A percentile compares a stretch with the other conserved stretches of the same genome.
phyloP scores from a whole-genome alignment of 2,113 vertebrate species.

The Lophotis ruficrista region DNA sequence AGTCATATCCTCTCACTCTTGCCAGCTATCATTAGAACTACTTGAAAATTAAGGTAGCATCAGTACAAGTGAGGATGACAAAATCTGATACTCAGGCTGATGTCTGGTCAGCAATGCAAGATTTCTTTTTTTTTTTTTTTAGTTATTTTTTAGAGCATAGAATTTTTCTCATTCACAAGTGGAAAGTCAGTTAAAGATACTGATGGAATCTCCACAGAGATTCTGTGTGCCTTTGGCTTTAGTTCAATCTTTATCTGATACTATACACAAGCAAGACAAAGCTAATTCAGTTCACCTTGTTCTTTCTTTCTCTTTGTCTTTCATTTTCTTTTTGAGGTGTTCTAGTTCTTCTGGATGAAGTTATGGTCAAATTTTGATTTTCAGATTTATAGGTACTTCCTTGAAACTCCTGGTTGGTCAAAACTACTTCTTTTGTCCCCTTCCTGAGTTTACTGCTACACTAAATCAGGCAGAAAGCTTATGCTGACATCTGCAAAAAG shows the following conservation, averaged over 20 bases:
- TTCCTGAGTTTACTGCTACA: constrained; percentile 49
- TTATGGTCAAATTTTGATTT: background rate
- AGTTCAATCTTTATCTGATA: background rate
- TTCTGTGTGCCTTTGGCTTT: background rate
- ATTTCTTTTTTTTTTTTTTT: background rate
- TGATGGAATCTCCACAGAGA: background rate
- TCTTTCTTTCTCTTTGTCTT: background rate
- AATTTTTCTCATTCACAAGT: background rate
- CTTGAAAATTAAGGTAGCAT: constrained; percentile 15
- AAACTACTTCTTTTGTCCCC: constrained; percentile 8
- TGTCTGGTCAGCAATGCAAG: background rate
- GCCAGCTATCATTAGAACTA: background rate
- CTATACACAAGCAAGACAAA: background rate
- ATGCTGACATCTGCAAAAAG: constrained; percentile 74
- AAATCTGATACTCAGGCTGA: background rate
- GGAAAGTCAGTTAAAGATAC: background rate
- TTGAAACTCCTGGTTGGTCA: background rate
- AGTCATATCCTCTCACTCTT: background rate
- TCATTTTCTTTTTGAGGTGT: background rate
- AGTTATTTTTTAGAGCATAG: background rate
- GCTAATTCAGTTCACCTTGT: background rate
- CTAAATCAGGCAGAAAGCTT: constrained; percentile 48
- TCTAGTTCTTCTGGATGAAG: background rate
- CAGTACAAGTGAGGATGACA: background rate
- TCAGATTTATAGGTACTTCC: background rate